A percentile compares a stretch with the other conserved stretches of the same genome.
These are phyloP conservation scores for Pedetes capensis DNA, from an alignment of 2,113 vertebrate genomes.

Conservation along the genomic window DNA sequence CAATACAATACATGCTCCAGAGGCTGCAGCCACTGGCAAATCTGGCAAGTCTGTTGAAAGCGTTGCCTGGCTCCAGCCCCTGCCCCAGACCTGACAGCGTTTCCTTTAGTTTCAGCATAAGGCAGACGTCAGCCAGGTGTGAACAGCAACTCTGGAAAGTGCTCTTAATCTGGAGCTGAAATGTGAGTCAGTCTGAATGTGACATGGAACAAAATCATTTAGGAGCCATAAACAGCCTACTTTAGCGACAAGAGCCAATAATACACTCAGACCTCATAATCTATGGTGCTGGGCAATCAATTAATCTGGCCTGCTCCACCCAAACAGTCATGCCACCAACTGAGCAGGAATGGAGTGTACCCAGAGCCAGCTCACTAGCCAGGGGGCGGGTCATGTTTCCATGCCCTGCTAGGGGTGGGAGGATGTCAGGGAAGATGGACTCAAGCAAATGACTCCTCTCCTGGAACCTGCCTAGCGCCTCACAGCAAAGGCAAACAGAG, in stretches of 20 bases:
- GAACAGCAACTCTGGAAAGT: neutral
- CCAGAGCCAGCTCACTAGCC: neutral
- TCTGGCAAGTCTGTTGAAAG: constrained; percentile 20
- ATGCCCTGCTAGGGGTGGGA: neutral
- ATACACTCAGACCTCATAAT: neutral
- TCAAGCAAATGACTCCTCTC: neutral
- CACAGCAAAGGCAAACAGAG: neutral
- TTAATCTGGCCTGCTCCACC: constrained; percentile 51
- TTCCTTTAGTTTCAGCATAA: constrained; percentile 57
- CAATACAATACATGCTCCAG: neutral
- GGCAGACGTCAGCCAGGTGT: constrained; percentile 22
- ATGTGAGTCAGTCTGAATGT: constrained; percentile 55
- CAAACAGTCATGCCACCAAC: neutral
- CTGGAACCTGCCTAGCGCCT: neutral
- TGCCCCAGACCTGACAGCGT: constrained; percentile 38
- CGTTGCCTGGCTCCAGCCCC: neutral
- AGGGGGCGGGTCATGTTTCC: neutral
- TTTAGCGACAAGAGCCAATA: constrained; percentile 45
- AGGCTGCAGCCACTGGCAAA: neutral
- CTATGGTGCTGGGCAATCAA: constrained; percentile 48
- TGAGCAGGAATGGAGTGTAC: constrained; percentile 35
- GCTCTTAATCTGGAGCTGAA: constrained; percentile 52
- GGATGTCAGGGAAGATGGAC: neutral
- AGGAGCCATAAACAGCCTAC: constrained; percentile 32
- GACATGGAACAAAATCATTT: constrained; percentile 63